phyloP scores from a whole-genome alignment of 2,888 invertebrate species.

The Pachliopta kotzebuea region DNA sequence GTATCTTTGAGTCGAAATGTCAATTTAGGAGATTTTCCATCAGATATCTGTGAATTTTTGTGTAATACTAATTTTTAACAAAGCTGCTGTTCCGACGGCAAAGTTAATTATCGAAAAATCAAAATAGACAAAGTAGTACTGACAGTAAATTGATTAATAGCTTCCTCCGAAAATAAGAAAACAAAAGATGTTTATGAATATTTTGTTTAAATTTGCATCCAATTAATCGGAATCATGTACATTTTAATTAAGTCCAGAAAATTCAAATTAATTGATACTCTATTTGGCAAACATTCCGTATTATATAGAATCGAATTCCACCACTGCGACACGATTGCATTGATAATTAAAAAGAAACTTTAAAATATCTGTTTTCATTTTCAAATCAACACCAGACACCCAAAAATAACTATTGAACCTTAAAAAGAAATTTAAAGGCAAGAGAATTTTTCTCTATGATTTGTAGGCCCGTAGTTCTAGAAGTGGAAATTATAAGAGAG shows the following conservation, averaged over 20 bases:
- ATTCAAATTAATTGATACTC: slow-evolving; percentile 4
- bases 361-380: neutral
- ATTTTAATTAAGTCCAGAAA: slow-evolving; percentile 16
- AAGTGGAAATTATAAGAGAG: too few relatives aligned
- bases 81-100: slow-evolving; percentile 43
- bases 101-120: slow-evolving; percentile 45
- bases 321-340: neutral
- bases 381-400: neutral
- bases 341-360: slow-evolving; percentile 22
- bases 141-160: slow-evolving; percentile 33
- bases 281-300: slow-evolving; percentile 8
- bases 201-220: neutral
- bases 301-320: neutral
- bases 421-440: neutral
- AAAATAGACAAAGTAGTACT: slow-evolving; percentile 43
- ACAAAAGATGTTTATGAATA: neutral
- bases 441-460: too few relatives aligned
- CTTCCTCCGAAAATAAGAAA: slow-evolving; percentile 11
- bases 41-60: slow-evolving; percentile 42
- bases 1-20: slow-evolving; percentile 18
- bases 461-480: too few relatives aligned
- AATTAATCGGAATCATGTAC: neutral
- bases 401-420: too few relatives aligned
- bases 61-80: slow-evolving; percentile 54
- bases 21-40: slow-evolving; percentile 33